Conservation (phyloP, 2,888 invertebrate species). For the Mesorhabditis belari region DNA sequence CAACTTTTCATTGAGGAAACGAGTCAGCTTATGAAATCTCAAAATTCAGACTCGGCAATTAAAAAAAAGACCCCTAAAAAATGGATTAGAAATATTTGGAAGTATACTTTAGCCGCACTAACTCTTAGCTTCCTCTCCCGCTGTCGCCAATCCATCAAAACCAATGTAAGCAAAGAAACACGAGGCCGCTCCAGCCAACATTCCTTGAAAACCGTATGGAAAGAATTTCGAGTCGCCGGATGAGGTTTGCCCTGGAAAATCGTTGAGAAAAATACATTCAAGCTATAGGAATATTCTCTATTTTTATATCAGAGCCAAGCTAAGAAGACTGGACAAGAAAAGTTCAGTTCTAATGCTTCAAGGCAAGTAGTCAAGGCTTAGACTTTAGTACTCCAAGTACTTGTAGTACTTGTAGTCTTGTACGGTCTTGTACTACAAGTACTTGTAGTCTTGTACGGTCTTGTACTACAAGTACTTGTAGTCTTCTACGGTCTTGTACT, state of each 20-base stretch:
- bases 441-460: too few relatives aligned
- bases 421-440: too few relatives aligned
- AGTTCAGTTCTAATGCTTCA: too few relatives aligned
- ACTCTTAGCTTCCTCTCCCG: constrained; percentile 54
- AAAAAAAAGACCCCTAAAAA: background rate
- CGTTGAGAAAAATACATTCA: too few relatives aligned
- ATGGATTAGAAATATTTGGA: background rate
- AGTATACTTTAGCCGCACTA: background rate
- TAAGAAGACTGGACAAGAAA: too few relatives aligned
- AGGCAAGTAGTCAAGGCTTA: too few relatives aligned
- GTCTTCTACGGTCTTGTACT: too few relatives aligned
- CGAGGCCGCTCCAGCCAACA: constrained; percentile 55
- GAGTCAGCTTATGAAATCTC: background rate
- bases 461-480: too few relatives aligned
- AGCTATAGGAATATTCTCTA: too few relatives aligned
- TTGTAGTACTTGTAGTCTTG: too few relatives aligned
- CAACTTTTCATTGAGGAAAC: background rate
- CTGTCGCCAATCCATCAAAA: constrained; percentile 56
- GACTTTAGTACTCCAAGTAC: too few relatives aligned
- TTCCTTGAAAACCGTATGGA: constrained; percentile 55
- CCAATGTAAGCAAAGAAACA: constrained; percentile 56
- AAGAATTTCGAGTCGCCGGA: constrained; percentile 63
- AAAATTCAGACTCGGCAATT: background rate
- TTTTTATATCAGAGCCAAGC: too few relatives aligned
- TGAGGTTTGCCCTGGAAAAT: background rate